These are phyloP conservation scores for Halichoeres trimaculatus DNA, from an alignment of 2,113 vertebrate species.

Conservation along the genomic window DNA sequence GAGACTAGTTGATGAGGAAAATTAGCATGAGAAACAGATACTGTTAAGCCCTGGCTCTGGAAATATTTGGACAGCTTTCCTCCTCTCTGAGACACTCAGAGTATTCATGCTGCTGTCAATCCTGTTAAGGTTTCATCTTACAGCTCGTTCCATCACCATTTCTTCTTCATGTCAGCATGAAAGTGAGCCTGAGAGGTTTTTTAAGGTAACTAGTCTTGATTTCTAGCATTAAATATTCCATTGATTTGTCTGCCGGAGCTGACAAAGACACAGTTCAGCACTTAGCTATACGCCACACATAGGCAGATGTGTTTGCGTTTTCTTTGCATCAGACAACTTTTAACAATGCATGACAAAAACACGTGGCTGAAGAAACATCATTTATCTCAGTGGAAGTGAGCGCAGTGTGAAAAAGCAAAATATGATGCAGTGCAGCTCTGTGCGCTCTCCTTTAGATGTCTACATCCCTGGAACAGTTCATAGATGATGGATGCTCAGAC, in stretches of 20 bases:
- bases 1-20: slow-evolving; percentile 31
- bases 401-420: too few relatives aligned
- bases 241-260: not conserved
- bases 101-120: slow-evolving; percentile 11
- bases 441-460: too few relatives aligned
- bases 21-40: slow-evolving; percentile 59
- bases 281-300: not conserved
- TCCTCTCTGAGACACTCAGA: slow-evolving; percentile 37
- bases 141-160: not conserved
- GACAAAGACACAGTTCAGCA: not conserved
- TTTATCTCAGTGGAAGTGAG: not conserved
- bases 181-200: slow-evolving; percentile 19
- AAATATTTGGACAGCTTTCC: slow-evolving; percentile 60
- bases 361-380: not conserved
- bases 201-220: not conserved
- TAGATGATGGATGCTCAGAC: too few relatives aligned
- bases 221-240: not conserved
- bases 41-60: slow-evolving; percentile 42
- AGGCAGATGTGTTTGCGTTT: not conserved
- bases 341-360: not conserved
- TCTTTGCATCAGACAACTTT: not conserved
- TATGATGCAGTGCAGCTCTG: too few relatives aligned
- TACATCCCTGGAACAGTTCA: too few relatives aligned
- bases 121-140: not conserved
- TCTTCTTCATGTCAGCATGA: slow-evolving; percentile 4